A percentile compares a stretch with the other conserved stretches of the same genome.
Evolutionary conservation across 2,113 vertebrate species (phyloP).

Genomic region (rat (Rattus norvegicus)): DNA sequence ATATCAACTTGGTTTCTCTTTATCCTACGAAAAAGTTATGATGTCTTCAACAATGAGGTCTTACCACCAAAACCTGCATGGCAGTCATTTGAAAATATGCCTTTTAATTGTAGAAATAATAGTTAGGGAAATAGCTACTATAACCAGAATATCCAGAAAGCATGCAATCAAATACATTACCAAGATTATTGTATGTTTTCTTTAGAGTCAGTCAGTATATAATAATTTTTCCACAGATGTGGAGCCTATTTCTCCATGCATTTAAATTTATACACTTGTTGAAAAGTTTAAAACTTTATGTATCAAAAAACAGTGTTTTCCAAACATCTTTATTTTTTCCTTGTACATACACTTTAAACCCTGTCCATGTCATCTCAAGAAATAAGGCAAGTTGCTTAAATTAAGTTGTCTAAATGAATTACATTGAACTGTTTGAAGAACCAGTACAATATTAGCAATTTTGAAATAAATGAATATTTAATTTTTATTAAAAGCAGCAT

Average conservation of each 20-base stretch:
- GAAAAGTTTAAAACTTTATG: background rate
- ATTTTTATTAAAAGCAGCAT: background rate
- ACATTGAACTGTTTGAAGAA: background rate
- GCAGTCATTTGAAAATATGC: background rate
- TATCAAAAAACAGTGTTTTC: background rate
- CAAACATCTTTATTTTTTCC: background rate
- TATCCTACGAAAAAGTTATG: background rate
- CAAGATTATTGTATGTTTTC: background rate
- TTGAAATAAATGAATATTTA: constrained; percentile 39
- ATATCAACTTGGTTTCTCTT: background rate
- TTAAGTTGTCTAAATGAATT: background rate
- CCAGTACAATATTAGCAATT: background rate
- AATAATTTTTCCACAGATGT: background rate
- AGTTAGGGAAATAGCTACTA: background rate
- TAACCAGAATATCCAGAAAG: background rate
- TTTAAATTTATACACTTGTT: background rate
- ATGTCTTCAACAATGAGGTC: background rate
- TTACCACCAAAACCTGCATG: background rate
- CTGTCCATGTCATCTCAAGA: background rate
- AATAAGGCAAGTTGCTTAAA: constrained; percentile 45
- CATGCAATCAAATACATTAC: background rate
- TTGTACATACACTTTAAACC: background rate
- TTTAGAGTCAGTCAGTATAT: background rate
- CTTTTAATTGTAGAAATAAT: background rate
- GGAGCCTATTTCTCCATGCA: background rate